Evolutionary conservation across 2,888 invertebrate genomes (phyloP).

Genomic region (Asteroscopus sphinx): DNA sequence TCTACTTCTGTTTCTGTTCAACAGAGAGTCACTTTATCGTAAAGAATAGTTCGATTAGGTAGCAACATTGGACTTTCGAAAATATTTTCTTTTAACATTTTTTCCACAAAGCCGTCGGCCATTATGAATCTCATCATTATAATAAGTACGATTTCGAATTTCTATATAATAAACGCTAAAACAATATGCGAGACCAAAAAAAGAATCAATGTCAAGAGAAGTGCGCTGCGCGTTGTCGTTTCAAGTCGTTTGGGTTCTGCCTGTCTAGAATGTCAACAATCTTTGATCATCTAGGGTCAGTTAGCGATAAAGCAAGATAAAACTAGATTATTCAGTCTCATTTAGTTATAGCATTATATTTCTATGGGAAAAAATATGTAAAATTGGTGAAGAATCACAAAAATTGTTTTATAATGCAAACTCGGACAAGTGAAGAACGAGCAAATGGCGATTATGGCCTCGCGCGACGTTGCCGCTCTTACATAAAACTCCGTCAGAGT

Average conservation of each 20-base stretch:
- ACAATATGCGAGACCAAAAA: background rate
- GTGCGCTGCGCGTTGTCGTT: conserved; percentile 3
- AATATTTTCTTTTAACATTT: background rate
- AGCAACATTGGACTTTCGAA: background rate
- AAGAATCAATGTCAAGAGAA: conserved; percentile 16
- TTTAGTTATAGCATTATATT: background rate
- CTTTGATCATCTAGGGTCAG: conserved; percentile 5
- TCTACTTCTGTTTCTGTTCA: conserved; percentile 74
- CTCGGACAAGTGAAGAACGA: conserved; percentile 53
- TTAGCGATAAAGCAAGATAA: conserved; percentile 6
- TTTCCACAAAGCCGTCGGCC: background rate
- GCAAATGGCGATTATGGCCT: too few species aligned
- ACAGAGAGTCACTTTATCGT: conserved; percentile 28
- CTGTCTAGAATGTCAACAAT: conserved; percentile 7
- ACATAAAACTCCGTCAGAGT: conserved; percentile 64
- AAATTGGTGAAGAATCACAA: conserved; percentile 35
- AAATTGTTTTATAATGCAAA: conserved; percentile 46
- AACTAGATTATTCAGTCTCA: background rate
- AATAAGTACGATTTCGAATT: background rate
- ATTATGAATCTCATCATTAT: background rate
- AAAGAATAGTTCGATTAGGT: background rate
- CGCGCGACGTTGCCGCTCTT: conserved; percentile 85
- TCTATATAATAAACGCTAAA: background rate
- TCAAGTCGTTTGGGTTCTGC: conserved; percentile 21
- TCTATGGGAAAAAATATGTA: background rate